These are phyloP conservation scores for Sesamia nonagrioides DNA, from an alignment of 1,140 invertebrate genomes.

Conservation along the genomic window DNA sequence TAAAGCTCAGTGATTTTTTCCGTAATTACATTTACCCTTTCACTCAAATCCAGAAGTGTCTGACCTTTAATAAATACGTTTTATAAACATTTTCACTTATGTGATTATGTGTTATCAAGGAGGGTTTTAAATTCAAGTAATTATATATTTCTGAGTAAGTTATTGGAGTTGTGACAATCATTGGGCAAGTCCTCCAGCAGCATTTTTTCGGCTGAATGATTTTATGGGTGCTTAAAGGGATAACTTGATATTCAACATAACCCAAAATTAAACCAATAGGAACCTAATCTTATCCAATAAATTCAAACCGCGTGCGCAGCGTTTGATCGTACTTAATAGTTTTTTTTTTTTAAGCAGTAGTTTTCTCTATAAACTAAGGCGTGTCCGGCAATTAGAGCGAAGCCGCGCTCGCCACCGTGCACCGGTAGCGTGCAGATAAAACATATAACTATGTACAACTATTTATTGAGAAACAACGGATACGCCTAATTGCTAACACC, in stretches of 20 bases:
- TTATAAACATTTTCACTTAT: no score
- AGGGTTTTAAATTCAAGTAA: no score
- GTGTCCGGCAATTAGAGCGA: slow-evolving; percentile 60
- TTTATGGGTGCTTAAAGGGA: no score
- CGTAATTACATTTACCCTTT: not conserved
- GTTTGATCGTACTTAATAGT: not conserved
- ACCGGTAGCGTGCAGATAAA: slow-evolving; percentile 59
- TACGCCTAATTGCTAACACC: slow-evolving; percentile 53
- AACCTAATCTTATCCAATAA: not conserved
- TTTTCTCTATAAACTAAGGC: slow-evolving; percentile 46
- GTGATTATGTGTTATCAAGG: no score
- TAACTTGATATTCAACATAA: no score
- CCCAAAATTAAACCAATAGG: no score
- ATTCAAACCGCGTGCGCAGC: not conserved
- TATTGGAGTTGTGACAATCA: no score
- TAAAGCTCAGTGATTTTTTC: not conserved
- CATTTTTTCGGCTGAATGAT: no score
- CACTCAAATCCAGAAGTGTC: slow-evolving; percentile 1
- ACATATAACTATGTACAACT: slow-evolving; percentile 46
- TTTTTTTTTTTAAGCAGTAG: slow-evolving; percentile 31
- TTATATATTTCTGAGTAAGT: no score
- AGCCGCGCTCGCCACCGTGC: slow-evolving; percentile 23
- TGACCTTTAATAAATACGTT: no score
- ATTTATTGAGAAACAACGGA: slow-evolving; percentile 63
- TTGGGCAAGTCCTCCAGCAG: no score